phyloP scores from a whole-genome alignment of 2,888 invertebrate species.

The Troides oblongomaculatus region DNA sequence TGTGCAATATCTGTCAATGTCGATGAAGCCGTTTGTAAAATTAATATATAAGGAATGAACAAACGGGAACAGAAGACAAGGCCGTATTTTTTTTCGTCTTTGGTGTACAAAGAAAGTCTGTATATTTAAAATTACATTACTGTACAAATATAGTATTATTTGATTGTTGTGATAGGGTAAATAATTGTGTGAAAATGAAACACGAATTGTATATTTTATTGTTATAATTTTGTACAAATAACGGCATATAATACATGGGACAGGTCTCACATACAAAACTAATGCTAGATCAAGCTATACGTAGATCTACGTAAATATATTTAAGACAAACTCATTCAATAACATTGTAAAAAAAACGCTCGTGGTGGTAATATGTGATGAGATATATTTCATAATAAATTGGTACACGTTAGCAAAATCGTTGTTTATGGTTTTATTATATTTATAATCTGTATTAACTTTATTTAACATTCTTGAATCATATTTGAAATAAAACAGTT shows the following conservation, averaged over 20 bases:
- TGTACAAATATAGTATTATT: no score
- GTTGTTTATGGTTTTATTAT: constrained; percentile 12
- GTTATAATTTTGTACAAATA: constrained; percentile 82
- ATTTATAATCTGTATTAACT: constrained; percentile 5
- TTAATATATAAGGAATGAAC: no score
- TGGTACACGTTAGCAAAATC: constrained; percentile 17
- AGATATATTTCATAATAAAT: constrained; percentile 9
- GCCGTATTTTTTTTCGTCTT: no score
- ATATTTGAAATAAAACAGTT: background rate
- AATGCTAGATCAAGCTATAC: constrained; percentile 74
- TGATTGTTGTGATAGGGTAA: no score
- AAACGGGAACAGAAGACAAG: no score
- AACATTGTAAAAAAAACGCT: background rate
- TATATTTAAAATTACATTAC: no score
- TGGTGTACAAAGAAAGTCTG: no score
- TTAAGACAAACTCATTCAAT: constrained; percentile 25
- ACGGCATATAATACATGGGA: constrained; percentile 80
- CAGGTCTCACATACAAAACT: constrained; percentile 81
- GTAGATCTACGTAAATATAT: constrained; percentile 52
- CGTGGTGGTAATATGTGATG: background rate
- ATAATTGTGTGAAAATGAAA: no score
- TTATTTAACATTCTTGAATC: background rate
- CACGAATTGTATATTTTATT: constrained; percentile 68
- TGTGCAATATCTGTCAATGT: no score
- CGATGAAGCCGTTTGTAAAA: no score